A percentile compares a stretch with the other conserved stretches of the same genome.
phyloP scores from a whole-genome alignment of 2,888 invertebrate genomes.

The Euplexia lucipara region DNA sequence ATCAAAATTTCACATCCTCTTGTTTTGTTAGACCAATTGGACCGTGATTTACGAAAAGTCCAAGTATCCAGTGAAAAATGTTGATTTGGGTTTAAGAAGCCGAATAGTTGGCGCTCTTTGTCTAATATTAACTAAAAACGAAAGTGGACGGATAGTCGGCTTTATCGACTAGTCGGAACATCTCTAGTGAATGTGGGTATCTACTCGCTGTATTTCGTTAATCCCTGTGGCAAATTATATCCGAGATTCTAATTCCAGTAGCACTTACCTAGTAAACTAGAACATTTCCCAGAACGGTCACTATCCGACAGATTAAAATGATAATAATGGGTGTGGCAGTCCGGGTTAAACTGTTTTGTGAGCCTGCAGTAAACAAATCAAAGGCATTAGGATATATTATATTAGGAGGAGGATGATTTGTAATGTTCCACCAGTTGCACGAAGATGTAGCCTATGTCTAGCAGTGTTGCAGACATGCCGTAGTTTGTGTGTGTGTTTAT shows the following conservation, averaged over 20 bases:
- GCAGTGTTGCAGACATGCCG: neutral
- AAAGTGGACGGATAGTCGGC: too few species aligned
- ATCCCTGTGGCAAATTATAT: neutral
- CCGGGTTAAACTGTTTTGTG: neutral
- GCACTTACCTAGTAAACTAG: neutral
- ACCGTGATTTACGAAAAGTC: too few species aligned
- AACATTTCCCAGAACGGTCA: neutral
- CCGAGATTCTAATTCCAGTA: neutral
- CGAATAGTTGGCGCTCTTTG: too few species aligned
- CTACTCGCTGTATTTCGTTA: slow-evolving; percentile 5
- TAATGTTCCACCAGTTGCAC: neutral
- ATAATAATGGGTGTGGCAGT: slow-evolving; percentile 1
- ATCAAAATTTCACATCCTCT: too few species aligned
- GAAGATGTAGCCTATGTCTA: slow-evolving; percentile 4
- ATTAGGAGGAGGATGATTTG: slow-evolving; percentile 1
- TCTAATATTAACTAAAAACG: too few species aligned
- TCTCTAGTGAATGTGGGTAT: too few species aligned
- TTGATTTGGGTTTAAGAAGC: too few species aligned
- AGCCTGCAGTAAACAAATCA: slow-evolving; percentile 11
- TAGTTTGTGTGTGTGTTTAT: slow-evolving; percentile 16
- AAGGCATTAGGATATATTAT: neutral
- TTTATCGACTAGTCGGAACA: too few species aligned
- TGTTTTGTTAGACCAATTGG: too few species aligned
- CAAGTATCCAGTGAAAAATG: too few species aligned
- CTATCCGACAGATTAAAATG: slow-evolving; percentile 5